Base-by-base conservation (phyloP, 2,888 invertebrate species). In the Lasius platythorax region DNA sequence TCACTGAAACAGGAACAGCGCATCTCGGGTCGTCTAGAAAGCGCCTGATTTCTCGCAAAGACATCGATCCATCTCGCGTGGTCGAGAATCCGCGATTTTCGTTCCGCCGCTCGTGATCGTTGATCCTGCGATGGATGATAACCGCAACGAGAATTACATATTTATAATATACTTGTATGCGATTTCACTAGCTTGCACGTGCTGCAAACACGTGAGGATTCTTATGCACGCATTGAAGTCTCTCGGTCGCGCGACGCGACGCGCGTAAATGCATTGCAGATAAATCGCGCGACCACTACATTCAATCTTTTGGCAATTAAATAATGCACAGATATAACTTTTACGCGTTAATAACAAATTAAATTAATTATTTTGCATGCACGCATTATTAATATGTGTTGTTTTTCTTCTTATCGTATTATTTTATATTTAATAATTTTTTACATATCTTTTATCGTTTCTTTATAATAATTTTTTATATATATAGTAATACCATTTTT, bases 1-100 rank as follows among this genome's bases (percentile, higher is more conserved):
- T 88, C 89, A 89, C 74, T 70, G 82, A 87, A 88, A 85, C 85
- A 83, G 85, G 75, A 85, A 88, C 66, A 66, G 61, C 50, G 82
- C 67, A 70, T 75, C 82, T 76, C 43, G 64, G 75, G 64, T 82
- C 85, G 72, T 85, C 87, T 88, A 87, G 85, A 88, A 88, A 88
- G 85, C 72, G 70, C 37, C 75, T 46, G 67, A 67, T 79, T 87
- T 79, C 88, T 70, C 82, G 37, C 28, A 74, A 83, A 81, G 61
- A 82, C 64, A 46, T 67, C 74, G 40, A 30, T 53, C n/a, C 8
- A n/a, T 53, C 28, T 53, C 28, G 53, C 56, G 53, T 53, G 56
- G 12, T 50, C 63, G 63, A 79, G 11, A 53, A 53, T 56, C 63
- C 70, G 15, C 9, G 30, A 50, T 56, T 78, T 78, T 67, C 40